Evolutionary conservation across 2,113 vertebrate genomes (phyloP).

Genomic region (Phylloscopus whistleri): DNA sequence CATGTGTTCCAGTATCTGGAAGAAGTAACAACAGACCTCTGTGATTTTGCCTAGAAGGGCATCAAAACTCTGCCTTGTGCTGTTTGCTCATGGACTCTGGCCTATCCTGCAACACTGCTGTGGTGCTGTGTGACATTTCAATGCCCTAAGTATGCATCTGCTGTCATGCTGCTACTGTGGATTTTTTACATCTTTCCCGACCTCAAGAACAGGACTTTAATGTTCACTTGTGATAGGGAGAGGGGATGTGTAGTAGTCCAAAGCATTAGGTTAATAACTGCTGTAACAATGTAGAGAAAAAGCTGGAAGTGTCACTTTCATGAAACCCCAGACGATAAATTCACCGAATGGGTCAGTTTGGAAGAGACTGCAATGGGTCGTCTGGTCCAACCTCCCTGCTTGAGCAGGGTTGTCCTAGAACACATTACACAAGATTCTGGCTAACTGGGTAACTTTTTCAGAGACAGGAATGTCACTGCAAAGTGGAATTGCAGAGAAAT

Average conservation of each 20-base stretch:
- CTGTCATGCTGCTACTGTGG: not conserved
- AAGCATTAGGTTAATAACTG: not conserved
- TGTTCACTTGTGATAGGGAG: accelerated
- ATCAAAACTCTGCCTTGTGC: not conserved
- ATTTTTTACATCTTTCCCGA: not conserved
- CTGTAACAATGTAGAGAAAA: not conserved
- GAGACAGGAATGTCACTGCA: not conserved
- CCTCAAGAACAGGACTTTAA: not conserved
- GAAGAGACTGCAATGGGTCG: not conserved
- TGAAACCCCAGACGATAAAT: accelerated
- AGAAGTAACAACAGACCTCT: not conserved
- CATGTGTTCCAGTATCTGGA: not conserved
- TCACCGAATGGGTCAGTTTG: not conserved
- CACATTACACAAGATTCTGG: not conserved
- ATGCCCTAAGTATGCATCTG: not conserved
- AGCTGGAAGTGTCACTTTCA: not conserved
- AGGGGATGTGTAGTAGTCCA: not conserved
- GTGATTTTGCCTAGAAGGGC: not conserved
- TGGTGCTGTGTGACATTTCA: not conserved
- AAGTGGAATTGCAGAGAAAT: not conserved
- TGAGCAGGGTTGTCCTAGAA: not conserved
- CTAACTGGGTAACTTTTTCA: not conserved
- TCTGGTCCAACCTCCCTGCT: not conserved
- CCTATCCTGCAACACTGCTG: not conserved
- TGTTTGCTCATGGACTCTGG: not conserved